Base-by-base conservation (phyloP, 2,888 invertebrate genomes). In the Orchesellides sinensis region DNA sequence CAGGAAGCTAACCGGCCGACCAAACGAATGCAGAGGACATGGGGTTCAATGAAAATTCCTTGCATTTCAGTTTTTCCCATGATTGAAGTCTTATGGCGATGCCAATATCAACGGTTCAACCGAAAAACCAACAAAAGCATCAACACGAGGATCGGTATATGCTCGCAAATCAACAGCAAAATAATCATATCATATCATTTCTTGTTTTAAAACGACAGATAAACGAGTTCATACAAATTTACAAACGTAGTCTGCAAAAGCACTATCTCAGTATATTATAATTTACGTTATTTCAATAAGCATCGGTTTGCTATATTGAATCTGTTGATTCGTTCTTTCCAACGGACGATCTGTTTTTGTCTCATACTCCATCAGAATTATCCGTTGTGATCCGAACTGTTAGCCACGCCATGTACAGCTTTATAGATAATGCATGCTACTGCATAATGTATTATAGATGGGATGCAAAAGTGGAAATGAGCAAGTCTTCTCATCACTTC, bases 1-100 rank as follows among this genome's bases (percentile, higher is more conserved):
- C 80, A 80, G 80, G 80, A 80, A 80, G 56, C 79, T 70, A 23
- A 80, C 66, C 80, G 80, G 47, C 32, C 80, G 68, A 73, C 47
- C 65, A 6, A 63, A 8, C 80, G 40, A 73, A 72, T 14, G 79
- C 54, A 45, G 49, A 23, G 14, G 19, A 21, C n/a, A 49, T 49
- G 47, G 78, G 78, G 78, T 56, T 23, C 27, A 68, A 72, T 52
- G 56, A 66, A 47, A 8, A 25, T 69, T 69, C 40, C 12, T 19
- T 14, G 25, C 47, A 54, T 35, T 40, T 35, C 40, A 25, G 68
- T 65, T n/a, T 70, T 79, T 79, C 79, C 79, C 79, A 79, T 63
- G 45, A 52, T 72, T 19, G 29, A 56, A 59, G 12, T 32, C n/a
- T 25, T 27, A 21, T 17, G 61, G 35, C 14, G 63, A 75, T 52